Evolutionary conservation across 2,113 vertebrate genomes (phyloP), one percentile per base, ranked within the genome.

Genomic region (Geococcyx californianus): DNA sequence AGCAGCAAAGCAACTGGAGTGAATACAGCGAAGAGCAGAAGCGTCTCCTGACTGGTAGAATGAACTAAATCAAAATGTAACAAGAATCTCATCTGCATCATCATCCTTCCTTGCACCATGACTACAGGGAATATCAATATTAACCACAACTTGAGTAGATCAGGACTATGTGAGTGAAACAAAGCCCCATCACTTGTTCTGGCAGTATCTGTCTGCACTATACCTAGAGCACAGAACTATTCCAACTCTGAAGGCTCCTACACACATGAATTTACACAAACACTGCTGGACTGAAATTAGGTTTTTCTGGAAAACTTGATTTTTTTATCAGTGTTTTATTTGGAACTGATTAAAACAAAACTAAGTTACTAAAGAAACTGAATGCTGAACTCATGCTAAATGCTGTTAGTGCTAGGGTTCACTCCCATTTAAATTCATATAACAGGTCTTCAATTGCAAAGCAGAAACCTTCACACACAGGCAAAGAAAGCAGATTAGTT

Each of bases 91-190:
- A n/a, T 16, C 18, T 2, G 4, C 16, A 44, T 9, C 58, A 79
- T 9, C 23, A 66, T 7, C 34, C 18, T 60, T 47, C 42, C 28
- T 31, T 51, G 20, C 33, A 66, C 13, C 14, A 34, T 1, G 5
- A 55, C 31, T 51, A 38, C 0, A 66, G 6, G 15, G 11, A 69
- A 13, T 7, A 62, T 7, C 18, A 21, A 4, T 19, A 58, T 20
- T 33, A 77, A 58, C 6, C 19, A 84, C 0, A 23, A 60, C 16
- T 15, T 42, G 40, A 26, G 40, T 0, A 75, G 26, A 70, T 6
- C 33, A 56, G 68, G 33, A 36, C 4, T 0, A 0, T 7, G 19
- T 5, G 4, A 87, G 38, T 10, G 16, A 28, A 90, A 84, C 6
- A 18, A 10, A 68, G 10, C 29, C 13, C 23, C 17, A 44, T 40